These are phyloP conservation scores for Diadema setosum DNA, from an alignment of 35 echinoderm and acorn worm species.

Conservation along the genomic window DNA sequence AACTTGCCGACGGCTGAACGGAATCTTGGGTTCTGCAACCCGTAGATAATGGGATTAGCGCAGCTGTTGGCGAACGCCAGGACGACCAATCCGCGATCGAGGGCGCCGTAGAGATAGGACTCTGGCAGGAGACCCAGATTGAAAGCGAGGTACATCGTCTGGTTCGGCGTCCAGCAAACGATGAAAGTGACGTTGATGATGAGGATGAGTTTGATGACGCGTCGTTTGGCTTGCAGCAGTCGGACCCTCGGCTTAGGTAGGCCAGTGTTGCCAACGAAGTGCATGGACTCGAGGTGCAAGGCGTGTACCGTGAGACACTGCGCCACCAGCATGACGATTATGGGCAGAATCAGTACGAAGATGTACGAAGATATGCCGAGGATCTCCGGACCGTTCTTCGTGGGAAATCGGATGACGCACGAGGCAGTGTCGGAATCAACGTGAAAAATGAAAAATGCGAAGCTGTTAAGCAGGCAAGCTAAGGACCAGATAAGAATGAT, in stretches of 20 bases:
- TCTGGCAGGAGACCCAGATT: neutral
- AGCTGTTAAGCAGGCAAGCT: neutral
- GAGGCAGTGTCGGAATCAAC: neutral
- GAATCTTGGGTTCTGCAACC: neutral
- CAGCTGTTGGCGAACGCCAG: constrained; percentile 21
- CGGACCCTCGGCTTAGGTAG: neutral
- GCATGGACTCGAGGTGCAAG: neutral
- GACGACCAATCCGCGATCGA: neutral
- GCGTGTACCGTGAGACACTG: neutral
- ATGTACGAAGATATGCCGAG: neutral
- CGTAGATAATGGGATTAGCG: constrained; percentile 25
- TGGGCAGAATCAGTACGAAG: neutral
- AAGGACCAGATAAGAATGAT: neutral
- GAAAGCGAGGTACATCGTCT: neutral
- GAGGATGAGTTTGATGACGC: constrained; percentile 1
- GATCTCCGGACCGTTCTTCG: neutral
- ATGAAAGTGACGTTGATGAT: neutral
- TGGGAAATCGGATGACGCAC: neutral
- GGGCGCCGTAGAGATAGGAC: neutral
- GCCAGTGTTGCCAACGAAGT: neutral
- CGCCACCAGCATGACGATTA: neutral
- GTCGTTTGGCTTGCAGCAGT: neutral
- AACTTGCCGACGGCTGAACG: neutral
- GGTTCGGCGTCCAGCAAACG: constrained; percentile 17
- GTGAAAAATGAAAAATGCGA: neutral